phyloP scores from a whole-genome alignment of 2,113 vertebrate species.

The Mus musculus region DNA sequence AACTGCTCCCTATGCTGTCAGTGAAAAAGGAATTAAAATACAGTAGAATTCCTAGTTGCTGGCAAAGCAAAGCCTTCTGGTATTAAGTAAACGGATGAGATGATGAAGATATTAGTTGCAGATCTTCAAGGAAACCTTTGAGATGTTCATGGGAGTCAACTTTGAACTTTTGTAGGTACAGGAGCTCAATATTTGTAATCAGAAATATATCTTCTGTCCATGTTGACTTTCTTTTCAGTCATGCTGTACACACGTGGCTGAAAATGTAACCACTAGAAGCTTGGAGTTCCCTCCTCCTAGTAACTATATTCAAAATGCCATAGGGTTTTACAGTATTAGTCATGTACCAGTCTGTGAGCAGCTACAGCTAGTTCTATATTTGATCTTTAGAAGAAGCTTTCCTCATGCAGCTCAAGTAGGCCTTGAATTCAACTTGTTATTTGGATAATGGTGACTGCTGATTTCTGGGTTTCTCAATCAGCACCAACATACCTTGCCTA shows the following conservation, averaged over 20 bases:
- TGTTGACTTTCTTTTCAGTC: not conserved
- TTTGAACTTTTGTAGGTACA: not conserved
- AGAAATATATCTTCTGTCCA: not conserved
- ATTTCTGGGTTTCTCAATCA: too few relatives aligned
- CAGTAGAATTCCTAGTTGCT: not conserved
- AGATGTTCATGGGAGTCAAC: not conserved
- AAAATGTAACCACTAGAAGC: not conserved
- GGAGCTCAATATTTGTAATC: not conserved
- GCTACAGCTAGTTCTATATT: too few relatives aligned
- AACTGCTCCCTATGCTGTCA: not conserved
- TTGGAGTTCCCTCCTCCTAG: not conserved
- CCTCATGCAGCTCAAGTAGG: too few relatives aligned
- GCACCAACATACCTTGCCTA: too few relatives aligned
- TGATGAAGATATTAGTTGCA: not conserved
- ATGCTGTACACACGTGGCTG: not conserved
- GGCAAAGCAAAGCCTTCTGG: not conserved
- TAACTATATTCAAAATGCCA: not conserved
- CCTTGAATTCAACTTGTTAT: not conserved
- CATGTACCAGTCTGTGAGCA: not conserved
- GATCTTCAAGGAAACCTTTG: not conserved
- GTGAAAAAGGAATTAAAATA: not conserved
- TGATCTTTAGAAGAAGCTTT: not conserved
- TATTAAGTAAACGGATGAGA: not conserved
- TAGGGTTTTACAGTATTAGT: not conserved
- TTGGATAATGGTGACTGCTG: not conserved